Percentiles rank a stretch among this genome's conserved stretches.
phyloP scores from a whole-genome alignment of 2,113 vertebrate genomes.

The Platysteira castanea region DNA sequence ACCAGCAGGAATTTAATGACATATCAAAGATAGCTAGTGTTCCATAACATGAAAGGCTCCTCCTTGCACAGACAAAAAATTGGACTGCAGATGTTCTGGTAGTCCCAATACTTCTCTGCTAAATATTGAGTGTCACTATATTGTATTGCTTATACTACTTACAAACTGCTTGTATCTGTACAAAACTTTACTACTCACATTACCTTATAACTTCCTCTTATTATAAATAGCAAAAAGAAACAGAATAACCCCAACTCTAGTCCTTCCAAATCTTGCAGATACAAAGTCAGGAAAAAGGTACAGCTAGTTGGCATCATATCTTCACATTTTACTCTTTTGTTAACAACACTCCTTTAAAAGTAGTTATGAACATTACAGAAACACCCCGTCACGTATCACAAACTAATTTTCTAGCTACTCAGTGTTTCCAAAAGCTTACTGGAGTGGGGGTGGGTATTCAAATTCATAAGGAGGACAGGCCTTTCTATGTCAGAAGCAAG shows the following conservation, averaged over 20 bases:
- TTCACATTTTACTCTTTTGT: neutral
- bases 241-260: neutral
- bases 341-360: neutral
- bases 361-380: neutral
- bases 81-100: neutral
- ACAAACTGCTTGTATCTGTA: neutral
- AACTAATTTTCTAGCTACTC: neutral
- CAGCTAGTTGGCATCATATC: accelerated
- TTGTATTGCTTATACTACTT: neutral
- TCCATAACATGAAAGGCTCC: neutral
- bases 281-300: neutral
- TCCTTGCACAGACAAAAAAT: neutral
- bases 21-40: neutral
- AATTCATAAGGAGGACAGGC: neutral
- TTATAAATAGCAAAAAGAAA: neutral
- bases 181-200: neutral
- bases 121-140: neutral
- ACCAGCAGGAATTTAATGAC: neutral
- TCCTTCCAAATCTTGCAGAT: neutral
- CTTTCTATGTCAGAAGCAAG: neutral
- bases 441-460: neutral
- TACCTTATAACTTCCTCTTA: neutral
- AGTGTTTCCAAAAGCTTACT: neutral
- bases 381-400: neutral
- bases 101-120: neutral